Percentiles rank a stretch among this genome's conserved stretches.
These are phyloP conservation scores for Onychostoma macrolepis DNA, from an alignment of 2,113 vertebrate genomes.

Conservation along the genomic window DNA sequence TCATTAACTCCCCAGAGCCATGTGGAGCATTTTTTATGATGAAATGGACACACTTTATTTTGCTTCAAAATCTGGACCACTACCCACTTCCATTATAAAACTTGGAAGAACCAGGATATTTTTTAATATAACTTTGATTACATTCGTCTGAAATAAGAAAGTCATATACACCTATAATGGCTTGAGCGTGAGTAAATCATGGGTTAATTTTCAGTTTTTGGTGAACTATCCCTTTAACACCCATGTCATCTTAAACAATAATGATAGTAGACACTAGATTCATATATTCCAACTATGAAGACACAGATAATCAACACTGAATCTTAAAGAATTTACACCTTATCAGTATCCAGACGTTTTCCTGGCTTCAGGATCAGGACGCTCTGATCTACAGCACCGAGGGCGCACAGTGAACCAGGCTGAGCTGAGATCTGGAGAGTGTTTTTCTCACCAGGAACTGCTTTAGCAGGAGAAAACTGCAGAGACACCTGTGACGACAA, in stretches of 20 bases:
- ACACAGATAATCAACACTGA: not conserved
- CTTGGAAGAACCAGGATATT: too few relatives aligned
- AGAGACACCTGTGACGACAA: conserved; percentile 71
- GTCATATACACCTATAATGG: not conserved
- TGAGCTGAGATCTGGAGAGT: conserved; percentile 71
- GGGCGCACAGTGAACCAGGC: conserved; percentile 81
- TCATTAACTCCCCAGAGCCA: too few relatives aligned
- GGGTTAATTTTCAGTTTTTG: too few relatives aligned
- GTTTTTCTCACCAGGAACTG: conserved; percentile 75
- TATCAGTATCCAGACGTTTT: conserved; percentile 69
- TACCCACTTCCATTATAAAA: too few relatives aligned
- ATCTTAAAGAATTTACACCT: conserved; percentile 53
- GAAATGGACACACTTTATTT: too few relatives aligned
- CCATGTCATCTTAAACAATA: not conserved
- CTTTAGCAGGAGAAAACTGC: conserved; percentile 70
- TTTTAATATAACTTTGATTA: too few relatives aligned
- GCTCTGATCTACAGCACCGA: conserved; percentile 82
- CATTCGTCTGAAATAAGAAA: too few relatives aligned
- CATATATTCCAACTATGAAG: not conserved
- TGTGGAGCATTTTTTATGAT: too few relatives aligned
- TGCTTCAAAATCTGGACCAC: too few relatives aligned
- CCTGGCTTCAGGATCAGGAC: conserved; percentile 79
- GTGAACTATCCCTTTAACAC: not conserved
- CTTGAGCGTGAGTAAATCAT: not conserved
- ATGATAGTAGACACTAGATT: not conserved